These are phyloP conservation scores for Petromus typicus DNA, from an alignment of 2,113 vertebrate genomes.

Conservation along the genomic window DNA sequence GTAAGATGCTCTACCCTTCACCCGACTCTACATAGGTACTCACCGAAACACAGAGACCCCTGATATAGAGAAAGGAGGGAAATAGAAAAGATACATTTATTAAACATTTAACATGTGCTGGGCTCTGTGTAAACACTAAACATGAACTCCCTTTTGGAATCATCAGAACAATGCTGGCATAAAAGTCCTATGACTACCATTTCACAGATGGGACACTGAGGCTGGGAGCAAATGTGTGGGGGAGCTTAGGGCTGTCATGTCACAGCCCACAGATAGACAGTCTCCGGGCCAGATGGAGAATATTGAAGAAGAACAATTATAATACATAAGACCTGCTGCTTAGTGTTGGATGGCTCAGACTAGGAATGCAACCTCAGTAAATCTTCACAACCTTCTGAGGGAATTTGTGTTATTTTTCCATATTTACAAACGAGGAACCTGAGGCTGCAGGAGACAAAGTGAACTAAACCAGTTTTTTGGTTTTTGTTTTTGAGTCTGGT, in stretches of 20 bases:
- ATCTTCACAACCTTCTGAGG: constrained; percentile 32
- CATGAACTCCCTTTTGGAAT: constrained; percentile 56
- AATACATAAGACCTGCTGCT: constrained; percentile 66
- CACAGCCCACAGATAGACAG: constrained; percentile 76
- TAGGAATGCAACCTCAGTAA: constrained; percentile 45
- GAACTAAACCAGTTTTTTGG: background rate
- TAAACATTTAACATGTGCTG: constrained; percentile 31
- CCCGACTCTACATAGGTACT: constrained; percentile 1
- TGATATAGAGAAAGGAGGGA: background rate
- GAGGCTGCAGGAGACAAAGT: constrained; percentile 25
- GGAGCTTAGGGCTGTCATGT: constrained; percentile 72
- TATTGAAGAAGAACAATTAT: constrained; percentile 62
- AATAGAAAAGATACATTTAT: background rate
- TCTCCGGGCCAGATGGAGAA: constrained; percentile 80
- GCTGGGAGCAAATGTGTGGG: constrained; percentile 71
- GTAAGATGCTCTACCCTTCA: background rate
- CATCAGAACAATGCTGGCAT: constrained; percentile 67
- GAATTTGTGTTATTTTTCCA: background rate
- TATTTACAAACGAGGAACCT: constrained; percentile 40
- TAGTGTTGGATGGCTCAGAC: constrained; percentile 42
- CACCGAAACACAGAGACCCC: background rate
- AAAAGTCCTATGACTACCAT: constrained; percentile 73
- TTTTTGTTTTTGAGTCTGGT: background rate
- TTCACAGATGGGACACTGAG: constrained; percentile 82
- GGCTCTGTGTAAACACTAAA: constrained; percentile 41